Conservation (phyloP, 2,113 vertebrate genomes). For the Apteryx mantelli region DNA sequence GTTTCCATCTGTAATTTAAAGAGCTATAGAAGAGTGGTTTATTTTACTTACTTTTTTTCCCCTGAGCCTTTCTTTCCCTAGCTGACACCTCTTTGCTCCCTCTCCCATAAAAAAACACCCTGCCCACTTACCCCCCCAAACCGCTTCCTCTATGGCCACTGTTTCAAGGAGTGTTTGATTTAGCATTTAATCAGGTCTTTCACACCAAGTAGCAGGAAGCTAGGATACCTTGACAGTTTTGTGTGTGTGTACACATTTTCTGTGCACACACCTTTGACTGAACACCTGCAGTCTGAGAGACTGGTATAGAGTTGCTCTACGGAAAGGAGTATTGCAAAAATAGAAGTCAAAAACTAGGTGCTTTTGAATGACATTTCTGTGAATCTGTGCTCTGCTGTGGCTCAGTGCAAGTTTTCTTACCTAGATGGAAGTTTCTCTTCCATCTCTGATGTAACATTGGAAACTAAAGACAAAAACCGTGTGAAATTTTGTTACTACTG, state of each 20-base stretch:
- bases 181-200: neutral
- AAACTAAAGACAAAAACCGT: neutral
- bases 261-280: neutral
- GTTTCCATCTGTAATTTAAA: neutral
- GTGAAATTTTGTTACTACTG: neutral
- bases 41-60: neutral
- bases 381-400: neutral
- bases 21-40: neutral
- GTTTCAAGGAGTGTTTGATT: neutral
- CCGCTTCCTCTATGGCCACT: neutral
- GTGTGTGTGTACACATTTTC: neutral
- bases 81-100: neutral
- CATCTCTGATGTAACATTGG: neutral
- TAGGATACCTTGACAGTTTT: neutral
- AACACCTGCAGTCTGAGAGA: neutral
- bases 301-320: neutral
- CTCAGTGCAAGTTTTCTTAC: neutral
- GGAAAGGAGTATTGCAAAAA: neutral
- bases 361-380: neutral
- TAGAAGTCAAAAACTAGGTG: neutral
- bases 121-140: fast-evolving
- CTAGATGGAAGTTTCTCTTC: neutral
- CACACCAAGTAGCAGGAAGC: neutral
- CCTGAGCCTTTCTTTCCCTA: neutral
- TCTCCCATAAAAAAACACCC: neutral